These are phyloP conservation scores for Phoenicopterus ruber DNA, from an alignment of 2,113 vertebrate genomes.

Conservation along the genomic window DNA sequence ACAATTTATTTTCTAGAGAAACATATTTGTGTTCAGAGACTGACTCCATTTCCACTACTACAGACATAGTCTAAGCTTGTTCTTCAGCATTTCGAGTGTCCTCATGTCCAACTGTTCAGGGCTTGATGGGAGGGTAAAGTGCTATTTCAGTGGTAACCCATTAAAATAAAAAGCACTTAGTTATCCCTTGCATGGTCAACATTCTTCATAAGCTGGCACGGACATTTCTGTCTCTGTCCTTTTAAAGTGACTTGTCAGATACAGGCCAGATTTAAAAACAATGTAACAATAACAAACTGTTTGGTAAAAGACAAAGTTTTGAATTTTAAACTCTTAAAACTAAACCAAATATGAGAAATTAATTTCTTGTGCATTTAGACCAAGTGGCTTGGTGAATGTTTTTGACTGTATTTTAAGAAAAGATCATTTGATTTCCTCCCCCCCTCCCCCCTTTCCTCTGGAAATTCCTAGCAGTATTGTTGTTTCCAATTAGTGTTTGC, in stretches of 20 bases:
- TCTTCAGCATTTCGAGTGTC: neutral
- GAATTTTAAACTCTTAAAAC: neutral
- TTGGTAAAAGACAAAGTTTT: neutral
- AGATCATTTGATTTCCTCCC: neutral
- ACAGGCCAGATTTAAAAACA: neutral
- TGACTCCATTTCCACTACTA: neutral
- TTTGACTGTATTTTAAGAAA: neutral
- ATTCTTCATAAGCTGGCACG: neutral
- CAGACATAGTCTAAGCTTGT: neutral
- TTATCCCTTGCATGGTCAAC: neutral
- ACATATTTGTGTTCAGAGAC: neutral
- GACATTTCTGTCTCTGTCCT: neutral
- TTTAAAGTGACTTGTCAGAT: neutral
- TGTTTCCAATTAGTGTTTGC: neutral
- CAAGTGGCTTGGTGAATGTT: neutral
- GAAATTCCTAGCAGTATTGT: neutral
- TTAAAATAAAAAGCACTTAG: neutral
- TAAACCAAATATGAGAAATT: neutral
- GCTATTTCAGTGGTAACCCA: neutral
- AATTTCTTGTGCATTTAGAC: neutral
- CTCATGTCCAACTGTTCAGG: neutral
- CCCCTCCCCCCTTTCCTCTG: neutral
- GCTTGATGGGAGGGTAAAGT: neutral
- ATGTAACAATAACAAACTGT: neutral
- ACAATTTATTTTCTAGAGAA: neutral